These are phyloP conservation scores for Amazona vittata DNA, from an alignment of 2,113 vertebrate species.

Conservation along the genomic window DNA sequence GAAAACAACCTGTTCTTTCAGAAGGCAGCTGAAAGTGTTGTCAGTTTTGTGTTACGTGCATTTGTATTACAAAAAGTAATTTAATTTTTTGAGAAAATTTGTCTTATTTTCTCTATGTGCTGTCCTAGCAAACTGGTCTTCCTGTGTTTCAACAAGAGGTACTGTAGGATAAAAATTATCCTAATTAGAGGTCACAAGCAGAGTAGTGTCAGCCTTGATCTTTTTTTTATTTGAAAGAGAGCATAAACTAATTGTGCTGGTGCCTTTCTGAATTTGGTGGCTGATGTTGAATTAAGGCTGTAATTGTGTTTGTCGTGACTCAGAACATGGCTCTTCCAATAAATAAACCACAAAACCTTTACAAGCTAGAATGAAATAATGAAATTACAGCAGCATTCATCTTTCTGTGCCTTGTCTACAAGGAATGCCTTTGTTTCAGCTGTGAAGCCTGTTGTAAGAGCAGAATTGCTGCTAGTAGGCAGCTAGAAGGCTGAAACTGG, in stretches of 20 bases:
- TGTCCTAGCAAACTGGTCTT: neutral
- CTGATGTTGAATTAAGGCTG: neutral
- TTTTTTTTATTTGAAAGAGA: neutral
- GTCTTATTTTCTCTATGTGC: neutral
- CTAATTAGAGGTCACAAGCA: neutral
- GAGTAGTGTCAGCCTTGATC: neutral
- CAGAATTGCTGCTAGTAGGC: neutral
- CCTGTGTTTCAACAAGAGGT: neutral
- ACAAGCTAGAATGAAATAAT: neutral
- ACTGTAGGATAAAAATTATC: neutral
- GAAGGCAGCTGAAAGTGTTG: neutral
- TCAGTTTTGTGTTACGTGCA: neutral
- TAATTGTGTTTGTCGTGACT: neutral
- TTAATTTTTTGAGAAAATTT: neutral
- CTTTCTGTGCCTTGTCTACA: neutral
- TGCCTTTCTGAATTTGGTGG: neutral
- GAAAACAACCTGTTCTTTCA: neutral
- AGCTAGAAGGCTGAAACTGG: neutral
- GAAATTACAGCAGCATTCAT: neutral
- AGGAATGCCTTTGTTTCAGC: neutral
- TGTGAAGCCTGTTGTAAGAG: neutral
- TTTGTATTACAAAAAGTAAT: neutral
- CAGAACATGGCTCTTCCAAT: neutral
- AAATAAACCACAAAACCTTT: neutral
- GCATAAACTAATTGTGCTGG: neutral